These are phyloP conservation scores for Petrocephalus sullivani DNA, from an alignment of 2,797 vertebrate species.

Conservation along the genomic window DNA sequence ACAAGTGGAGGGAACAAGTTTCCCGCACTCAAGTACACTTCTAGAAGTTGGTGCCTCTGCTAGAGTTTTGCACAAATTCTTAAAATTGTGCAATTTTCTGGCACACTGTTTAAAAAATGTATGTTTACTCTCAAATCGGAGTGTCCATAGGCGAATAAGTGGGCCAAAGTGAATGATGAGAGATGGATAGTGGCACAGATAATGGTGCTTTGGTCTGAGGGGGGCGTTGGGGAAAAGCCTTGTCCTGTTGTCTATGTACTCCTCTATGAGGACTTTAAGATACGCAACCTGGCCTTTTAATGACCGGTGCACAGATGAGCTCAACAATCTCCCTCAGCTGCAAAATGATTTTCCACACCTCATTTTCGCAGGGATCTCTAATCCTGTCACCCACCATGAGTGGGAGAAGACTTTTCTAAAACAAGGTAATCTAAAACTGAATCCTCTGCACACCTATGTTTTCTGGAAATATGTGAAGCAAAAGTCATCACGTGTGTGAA, in stretches of 20 bases:
- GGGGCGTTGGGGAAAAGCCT: too few species aligned
- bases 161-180: slow-evolving; percentile 31
- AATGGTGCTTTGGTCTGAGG: too few species aligned
- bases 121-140: slow-evolving; percentile 35
- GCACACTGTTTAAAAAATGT: slow-evolving; percentile 37
- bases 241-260: too few species aligned
- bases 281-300: too few species aligned
- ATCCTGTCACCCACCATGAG: too few species aligned
- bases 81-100: slow-evolving; percentile 35
- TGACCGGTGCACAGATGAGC: too few species aligned
- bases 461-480: slow-evolving; percentile 13
- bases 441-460: neutral
- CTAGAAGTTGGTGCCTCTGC: slow-evolving; percentile 37
- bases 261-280: too few species aligned
- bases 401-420: neutral
- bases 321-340: too few species aligned
- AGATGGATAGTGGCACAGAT: slow-evolving; percentile 33
- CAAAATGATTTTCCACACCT: too few species aligned
- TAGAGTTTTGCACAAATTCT: slow-evolving; percentile 28
- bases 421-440: neutral
- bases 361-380: too few species aligned
- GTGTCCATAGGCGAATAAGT: slow-evolving; percentile 30
- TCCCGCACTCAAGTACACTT: slow-evolving; percentile 14
- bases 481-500: neutral
- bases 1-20: neutral